Conservation (phyloP, 2,113 vertebrate species). For the Nettapus auritus region DNA sequence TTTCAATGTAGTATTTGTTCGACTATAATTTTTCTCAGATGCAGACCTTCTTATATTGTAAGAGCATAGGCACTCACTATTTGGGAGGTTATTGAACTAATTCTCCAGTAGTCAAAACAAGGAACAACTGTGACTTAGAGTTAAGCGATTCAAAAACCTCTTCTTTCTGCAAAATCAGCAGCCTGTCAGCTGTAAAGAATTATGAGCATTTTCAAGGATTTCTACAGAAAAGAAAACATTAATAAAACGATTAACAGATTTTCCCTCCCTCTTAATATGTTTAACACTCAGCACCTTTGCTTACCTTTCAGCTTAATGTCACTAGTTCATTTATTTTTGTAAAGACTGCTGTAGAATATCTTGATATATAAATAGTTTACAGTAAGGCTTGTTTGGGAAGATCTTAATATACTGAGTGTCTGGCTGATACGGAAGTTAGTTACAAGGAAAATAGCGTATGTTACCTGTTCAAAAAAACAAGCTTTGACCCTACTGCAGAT, state of each 20-base stretch:
- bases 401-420: neutral
- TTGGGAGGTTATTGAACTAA: conserved; percentile 51
- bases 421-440: neutral
- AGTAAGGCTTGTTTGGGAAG: conserved; percentile 29
- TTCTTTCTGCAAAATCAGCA: conserved; percentile 63
- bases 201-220: conserved; percentile 64
- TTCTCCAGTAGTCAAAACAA: conserved; percentile 53
- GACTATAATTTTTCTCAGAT: conserved; percentile 41
- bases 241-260: conserved; percentile 70
- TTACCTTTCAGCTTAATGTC: conserved; percentile 71
- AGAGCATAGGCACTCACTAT: conserved; percentile 30
- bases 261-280: neutral
- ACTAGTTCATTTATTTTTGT: conserved; percentile 71
- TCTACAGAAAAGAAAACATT: conserved; percentile 65
- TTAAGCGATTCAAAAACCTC: conserved; percentile 45
- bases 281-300: conserved; percentile 68
- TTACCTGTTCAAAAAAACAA: neutral
- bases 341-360: conserved; percentile 41
- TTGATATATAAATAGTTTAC: conserved; percentile 48
- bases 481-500: neutral
- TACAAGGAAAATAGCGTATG: neutral
- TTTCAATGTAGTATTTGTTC: conserved; percentile 41
- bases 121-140: conserved; percentile 55
- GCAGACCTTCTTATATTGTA: conserved; percentile 7
- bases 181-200: conserved; percentile 70